Conservation (phyloP, 2,888 invertebrate species). For the Dasysyrphus tricinctus region DNA sequence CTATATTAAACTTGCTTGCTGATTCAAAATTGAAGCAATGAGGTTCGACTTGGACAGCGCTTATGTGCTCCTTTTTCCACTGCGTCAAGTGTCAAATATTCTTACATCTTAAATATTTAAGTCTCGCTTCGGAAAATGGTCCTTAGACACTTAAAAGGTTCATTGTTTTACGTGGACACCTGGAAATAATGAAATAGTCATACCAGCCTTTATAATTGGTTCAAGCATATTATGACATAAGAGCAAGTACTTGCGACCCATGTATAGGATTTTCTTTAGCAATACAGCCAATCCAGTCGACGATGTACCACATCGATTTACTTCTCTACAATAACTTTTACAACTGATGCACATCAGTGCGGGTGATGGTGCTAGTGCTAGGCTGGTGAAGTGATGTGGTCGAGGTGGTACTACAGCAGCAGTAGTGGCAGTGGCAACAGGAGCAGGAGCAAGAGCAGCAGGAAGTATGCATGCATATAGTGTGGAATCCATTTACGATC, state of each 20-base stretch:
- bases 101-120: too few relatives aligned
- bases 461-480: neutral
- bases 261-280: neutral
- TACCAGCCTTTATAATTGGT: too few relatives aligned
- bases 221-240: neutral
- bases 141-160: too few relatives aligned
- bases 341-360: slow-evolving; percentile 3
- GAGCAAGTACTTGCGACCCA: neutral
- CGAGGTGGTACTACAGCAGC: neutral
- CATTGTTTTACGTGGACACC: too few relatives aligned
- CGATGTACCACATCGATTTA: slow-evolving; percentile 72
- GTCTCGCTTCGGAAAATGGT: too few relatives aligned
- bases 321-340: slow-evolving; percentile 58
- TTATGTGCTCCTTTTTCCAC: too few relatives aligned
- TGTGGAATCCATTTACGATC: slow-evolving; percentile 55
- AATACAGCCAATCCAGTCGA: slow-evolving; percentile 65
- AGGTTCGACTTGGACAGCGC: too few relatives aligned
- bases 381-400: slow-evolving; percentile 13
- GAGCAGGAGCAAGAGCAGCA: neutral
- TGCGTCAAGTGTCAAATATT: too few relatives aligned
- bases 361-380: neutral
- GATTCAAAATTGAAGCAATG: too few relatives aligned
- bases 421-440: neutral
- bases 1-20: too few relatives aligned
- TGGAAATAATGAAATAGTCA: too few relatives aligned